A percentile compares a stretch with the other conserved stretches of the same genome.
phyloP scores from a whole-genome alignment of 2,797 vertebrate species.

The Galagoides demidoff region DNA sequence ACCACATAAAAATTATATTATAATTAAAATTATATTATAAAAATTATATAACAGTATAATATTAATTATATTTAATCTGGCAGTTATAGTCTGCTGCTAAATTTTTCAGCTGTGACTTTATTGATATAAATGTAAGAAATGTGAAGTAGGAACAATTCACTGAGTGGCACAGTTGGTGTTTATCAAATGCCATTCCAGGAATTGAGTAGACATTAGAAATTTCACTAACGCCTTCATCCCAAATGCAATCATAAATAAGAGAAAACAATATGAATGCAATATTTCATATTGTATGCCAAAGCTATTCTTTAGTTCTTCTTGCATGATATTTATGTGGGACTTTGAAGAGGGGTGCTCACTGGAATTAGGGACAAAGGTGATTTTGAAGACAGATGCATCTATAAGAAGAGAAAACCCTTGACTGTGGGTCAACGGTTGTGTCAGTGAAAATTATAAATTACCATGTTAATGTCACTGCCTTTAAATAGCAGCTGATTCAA shows the following conservation, averaged over 20 bases:
- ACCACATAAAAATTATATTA: no score
- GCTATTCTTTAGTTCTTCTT: not conserved
- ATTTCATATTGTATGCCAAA: not conserved
- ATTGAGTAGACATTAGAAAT: not conserved
- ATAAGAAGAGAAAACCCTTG: not conserved
- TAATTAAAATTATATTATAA: no score
- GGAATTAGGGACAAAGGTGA: not conserved
- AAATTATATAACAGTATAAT: not conserved
- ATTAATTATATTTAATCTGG: not conserved
- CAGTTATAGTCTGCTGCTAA: not conserved
- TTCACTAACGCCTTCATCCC: not conserved
- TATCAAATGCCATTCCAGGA: not conserved
- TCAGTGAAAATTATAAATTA: constrained; percentile 23
- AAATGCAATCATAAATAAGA: constrained; percentile 26
- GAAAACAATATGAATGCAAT: not conserved
- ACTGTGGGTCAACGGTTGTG: not conserved
- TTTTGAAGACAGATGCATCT: not conserved
- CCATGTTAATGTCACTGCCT: not conserved
- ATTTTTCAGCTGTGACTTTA: constrained; percentile 7
- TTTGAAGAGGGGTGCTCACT: not conserved
- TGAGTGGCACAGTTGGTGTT: not conserved
- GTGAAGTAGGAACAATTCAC: not conserved
- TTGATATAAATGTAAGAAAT: not conserved
- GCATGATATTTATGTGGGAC: not conserved
- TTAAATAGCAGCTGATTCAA: constrained; percentile 5